These are phyloP conservation scores for Psylliodes chrysocephalus DNA, from an alignment of 2,888 invertebrate species.

Conservation along the genomic window DNA sequence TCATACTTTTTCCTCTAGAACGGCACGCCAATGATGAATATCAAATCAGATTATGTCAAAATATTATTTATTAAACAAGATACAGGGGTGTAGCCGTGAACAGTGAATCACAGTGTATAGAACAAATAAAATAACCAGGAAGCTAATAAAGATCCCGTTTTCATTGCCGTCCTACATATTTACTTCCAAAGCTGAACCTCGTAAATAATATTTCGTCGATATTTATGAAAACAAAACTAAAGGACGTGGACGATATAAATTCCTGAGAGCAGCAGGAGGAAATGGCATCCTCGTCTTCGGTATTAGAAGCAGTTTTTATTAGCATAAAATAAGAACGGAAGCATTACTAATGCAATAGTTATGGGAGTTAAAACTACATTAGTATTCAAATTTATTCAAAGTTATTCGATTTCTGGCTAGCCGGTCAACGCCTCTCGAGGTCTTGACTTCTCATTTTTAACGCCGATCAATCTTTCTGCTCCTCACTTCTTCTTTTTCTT, in stretches of 20 bases:
- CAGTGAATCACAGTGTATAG: too few species aligned
- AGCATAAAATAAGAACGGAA: constrained; percentile 43
- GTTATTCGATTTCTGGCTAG: constrained; percentile 52
- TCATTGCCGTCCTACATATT: too few species aligned
- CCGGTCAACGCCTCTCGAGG: constrained; percentile 54
- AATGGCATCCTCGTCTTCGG: constrained; percentile 10
- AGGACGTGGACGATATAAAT: background rate
- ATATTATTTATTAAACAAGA: too few species aligned
- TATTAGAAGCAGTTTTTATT: constrained; percentile 26
- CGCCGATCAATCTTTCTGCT: constrained; percentile 51
- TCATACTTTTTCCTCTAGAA: too few species aligned
- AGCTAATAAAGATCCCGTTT: too few species aligned
- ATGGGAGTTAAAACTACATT: constrained; percentile 49
- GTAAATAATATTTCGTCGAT: too few species aligned
- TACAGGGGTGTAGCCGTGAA: too few species aligned
- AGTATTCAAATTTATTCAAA: constrained; percentile 57
- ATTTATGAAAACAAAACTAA: constrained; percentile 2
- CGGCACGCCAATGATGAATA: too few species aligned
- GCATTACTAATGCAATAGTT: constrained; percentile 49
- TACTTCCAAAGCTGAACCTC: too few species aligned
- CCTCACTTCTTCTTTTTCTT: constrained; percentile 4
- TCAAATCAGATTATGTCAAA: too few species aligned
- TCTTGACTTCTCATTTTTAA: constrained; percentile 51
- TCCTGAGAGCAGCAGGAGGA: constrained; percentile 9
- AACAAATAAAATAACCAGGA: too few species aligned